Conservation (phyloP, 2,113 vertebrate species). For the Microcebus tavaratra region DNA sequence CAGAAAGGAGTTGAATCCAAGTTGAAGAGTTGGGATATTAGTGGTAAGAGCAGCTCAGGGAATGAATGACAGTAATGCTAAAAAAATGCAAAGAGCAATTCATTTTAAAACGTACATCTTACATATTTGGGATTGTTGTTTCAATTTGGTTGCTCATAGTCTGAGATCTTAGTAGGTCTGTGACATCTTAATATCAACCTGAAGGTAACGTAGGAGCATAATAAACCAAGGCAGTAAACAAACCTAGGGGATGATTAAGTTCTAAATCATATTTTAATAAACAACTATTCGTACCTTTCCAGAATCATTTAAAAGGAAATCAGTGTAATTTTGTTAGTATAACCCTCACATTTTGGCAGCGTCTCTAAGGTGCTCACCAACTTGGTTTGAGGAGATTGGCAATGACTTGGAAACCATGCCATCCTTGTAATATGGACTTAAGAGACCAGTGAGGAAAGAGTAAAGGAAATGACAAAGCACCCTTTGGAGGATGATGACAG, state of each 20-base stretch:
- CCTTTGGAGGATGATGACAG: slow-evolving; percentile 70
- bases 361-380: slow-evolving; percentile 25
- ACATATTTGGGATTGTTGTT: not conserved
- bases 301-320: slow-evolving; percentile 53
- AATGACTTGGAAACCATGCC: slow-evolving; percentile 6
- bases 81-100: slow-evolving; percentile 14
- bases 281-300: not conserved
- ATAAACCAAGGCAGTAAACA: not conserved
- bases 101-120: not conserved
- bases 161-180: not conserved
- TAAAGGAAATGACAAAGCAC: slow-evolving; percentile 64
- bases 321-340: not conserved
- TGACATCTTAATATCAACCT: not conserved
- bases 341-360: not conserved
- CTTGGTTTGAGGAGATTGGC: slow-evolving; percentile 4
- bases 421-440: not conserved
- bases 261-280: slow-evolving; percentile 54
- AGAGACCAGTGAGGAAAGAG: not conserved
- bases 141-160: not conserved
- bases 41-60: not conserved
- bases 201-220: not conserved
- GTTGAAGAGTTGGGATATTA: not conserved
- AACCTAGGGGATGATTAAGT: not conserved
- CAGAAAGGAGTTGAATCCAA: not conserved
- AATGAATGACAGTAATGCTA: not conserved